Evolutionary conservation across 2,797 vertebrate species (phyloP).

Genomic region (Thripadectes ignobilis): DNA sequence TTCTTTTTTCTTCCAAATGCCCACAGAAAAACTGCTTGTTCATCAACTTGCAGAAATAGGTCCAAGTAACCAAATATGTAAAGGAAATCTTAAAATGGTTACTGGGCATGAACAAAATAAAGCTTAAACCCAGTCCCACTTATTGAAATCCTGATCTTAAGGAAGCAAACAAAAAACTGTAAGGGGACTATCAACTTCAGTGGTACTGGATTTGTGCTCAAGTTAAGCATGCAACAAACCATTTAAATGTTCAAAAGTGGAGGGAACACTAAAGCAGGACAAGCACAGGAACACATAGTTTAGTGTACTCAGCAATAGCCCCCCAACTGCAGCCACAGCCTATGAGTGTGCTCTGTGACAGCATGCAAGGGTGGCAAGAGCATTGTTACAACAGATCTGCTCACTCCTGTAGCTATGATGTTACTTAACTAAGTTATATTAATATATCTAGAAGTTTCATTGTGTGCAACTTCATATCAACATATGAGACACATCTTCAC

Average conservation of each 20-base stretch:
- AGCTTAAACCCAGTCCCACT: background rate
- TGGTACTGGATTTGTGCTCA: background rate
- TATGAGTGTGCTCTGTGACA: background rate
- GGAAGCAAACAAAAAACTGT: background rate
- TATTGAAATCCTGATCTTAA: background rate
- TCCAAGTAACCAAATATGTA: background rate
- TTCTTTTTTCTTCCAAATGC: background rate
- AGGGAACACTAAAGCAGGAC: background rate
- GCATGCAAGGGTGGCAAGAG: rapidly evolving
- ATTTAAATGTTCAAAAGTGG: background rate
- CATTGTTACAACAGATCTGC: background rate
- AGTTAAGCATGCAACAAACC: background rate
- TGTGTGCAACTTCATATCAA: background rate
- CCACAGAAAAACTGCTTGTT: background rate
- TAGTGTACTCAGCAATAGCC: background rate
- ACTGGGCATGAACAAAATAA: background rate
- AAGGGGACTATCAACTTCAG: background rate
- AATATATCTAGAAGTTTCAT: background rate
- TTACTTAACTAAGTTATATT: background rate
- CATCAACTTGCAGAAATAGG: background rate
- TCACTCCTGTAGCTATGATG: background rate
- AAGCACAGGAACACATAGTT: background rate
- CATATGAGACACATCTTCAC: background rate
- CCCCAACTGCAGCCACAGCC: background rate
- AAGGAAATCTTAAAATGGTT: background rate